A percentile compares a stretch with the other conserved stretches of the same genome.
Evolutionary conservation across 2,888 invertebrate genomes (phyloP).

Genomic region (Vanessa cardui): DNA sequence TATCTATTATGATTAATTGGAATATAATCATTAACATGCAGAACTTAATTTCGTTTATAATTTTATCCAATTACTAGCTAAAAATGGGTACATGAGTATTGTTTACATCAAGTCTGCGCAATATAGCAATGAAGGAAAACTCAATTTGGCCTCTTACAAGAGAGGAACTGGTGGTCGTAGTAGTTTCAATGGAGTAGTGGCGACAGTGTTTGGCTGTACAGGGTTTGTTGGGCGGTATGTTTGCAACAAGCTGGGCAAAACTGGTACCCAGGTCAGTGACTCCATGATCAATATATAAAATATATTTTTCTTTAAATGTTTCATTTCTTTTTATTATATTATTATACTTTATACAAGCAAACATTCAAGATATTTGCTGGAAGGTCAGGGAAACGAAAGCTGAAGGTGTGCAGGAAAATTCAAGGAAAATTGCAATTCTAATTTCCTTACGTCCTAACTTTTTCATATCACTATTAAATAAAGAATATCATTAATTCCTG

Average conservation of each 20-base stretch:
- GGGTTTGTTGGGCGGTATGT: conserved; percentile 95
- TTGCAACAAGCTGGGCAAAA: conserved; percentile 94
- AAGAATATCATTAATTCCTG: too few species aligned
- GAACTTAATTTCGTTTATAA: background rate
- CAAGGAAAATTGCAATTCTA: too few species aligned
- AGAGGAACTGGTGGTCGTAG: conserved; percentile 95
- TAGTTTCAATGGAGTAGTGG: conserved; percentile 98
- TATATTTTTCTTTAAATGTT: background rate
- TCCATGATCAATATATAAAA: background rate
- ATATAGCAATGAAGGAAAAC: conserved; percentile 81
- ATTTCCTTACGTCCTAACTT: too few species aligned
- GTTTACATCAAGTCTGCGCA: conserved; percentile 74
- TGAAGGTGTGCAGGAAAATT: too few species aligned
- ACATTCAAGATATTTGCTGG: too few species aligned
- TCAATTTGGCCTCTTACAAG: conserved; percentile 87
- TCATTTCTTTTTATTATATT: too few species aligned
- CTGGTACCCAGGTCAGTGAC: conserved; percentile 87
- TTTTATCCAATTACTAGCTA: conserved; percentile 54
- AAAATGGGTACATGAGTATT: conserved; percentile 68
- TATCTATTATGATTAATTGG: background rate
- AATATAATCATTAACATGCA: background rate
- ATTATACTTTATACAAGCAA: too few species aligned
- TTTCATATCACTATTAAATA: too few species aligned
- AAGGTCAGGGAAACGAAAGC: too few species aligned
- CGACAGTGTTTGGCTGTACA: conserved; percentile 97